Evolutionary conservation across 1,140 invertebrate genomes (phyloP), one percentile per base, ranked within the genome.

Genomic region (Amyelois transitella): DNA sequence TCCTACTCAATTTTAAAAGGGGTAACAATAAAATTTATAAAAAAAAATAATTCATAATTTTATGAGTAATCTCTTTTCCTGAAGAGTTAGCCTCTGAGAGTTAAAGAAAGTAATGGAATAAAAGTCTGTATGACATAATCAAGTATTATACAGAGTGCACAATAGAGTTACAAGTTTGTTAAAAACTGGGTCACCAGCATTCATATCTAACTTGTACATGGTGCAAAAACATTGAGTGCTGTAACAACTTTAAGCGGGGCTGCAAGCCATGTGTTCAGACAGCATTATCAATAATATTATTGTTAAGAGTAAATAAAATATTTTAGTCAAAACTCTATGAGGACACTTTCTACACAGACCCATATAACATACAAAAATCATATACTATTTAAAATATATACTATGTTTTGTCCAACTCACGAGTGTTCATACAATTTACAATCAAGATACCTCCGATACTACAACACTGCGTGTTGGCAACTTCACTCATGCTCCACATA

Each of bases 351-450:
- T 78, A 80, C 72, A 76, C 68, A 77, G 72, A 81, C 75, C 77
- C 72, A 78, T 70, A 70, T 77, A 80, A 83, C 74, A 81, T 81
- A 85, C 71, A 81, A 81, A 75, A 83, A 85, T 79, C 70, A 81
- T 77, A 74, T 66, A 72, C 64, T 74, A 68, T 84, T 81, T 76
- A 76, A 75, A 82, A 82, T 74, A 82, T 74, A 72, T 69, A 69
- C 53, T 70, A 74, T 75, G 72, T 71, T 81, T 67, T 61, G 55
- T 69, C 66, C 60, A 51, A 70, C 58, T 64, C 74, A 80, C 71
- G 63, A 68, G 60, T 69, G 61, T 69, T 60, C 61, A 59, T 62
- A 58, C 68, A 72, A 77, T 78, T 62, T 69, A 79, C 74, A 79
- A 68, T 61, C 51, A 58, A 67, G 59, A 49, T 62, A 55, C 59